These are phyloP conservation scores for Marronus borbonicus DNA, from an alignment of 2,888 invertebrate species.

Conservation along the genomic window DNA sequence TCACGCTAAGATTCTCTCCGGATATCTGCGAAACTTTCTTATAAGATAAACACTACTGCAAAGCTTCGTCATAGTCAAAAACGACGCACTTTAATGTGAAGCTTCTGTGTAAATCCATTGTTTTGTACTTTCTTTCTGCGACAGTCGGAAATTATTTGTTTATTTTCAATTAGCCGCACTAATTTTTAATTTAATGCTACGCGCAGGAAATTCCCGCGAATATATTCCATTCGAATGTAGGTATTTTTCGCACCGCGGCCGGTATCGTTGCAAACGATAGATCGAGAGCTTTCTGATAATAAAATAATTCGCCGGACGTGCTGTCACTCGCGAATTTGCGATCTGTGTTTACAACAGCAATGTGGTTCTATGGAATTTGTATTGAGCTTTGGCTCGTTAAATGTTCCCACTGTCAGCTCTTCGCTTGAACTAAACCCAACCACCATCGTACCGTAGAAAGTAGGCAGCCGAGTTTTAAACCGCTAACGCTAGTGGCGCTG, in stretches of 20 bases:
- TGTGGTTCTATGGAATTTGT: constrained; percentile 38
- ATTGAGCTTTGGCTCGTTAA: constrained; percentile 52
- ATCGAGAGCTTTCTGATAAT: not conserved
- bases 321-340: constrained; percentile 27
- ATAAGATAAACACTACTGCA: constrained; percentile 42
- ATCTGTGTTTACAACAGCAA: constrained; percentile 17
- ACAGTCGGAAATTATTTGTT: not conserved
- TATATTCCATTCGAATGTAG: constrained; percentile 7
- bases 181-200: constrained; percentile 8
- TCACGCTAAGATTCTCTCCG: constrained; percentile 35
- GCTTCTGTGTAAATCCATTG: constrained; percentile 65
- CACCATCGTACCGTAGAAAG: constrained; percentile 66
- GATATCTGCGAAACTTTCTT: constrained; percentile 10
- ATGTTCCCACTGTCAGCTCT: constrained; percentile 63
- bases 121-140: not conserved
- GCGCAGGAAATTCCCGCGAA: constrained; percentile 28
- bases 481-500: constrained; percentile 62
- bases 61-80: constrained; percentile 56
- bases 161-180: constrained; percentile 45
- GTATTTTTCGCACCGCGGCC: constrained; percentile 5
- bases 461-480: constrained; percentile 64
- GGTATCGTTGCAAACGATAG: not conserved
- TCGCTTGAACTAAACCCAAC: constrained; percentile 65
- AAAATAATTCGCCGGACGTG: not conserved
- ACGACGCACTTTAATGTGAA: constrained; percentile 66